Conservation (phyloP, 2,888 invertebrate genomes). For the Tryphoninae sp. region DNA sequence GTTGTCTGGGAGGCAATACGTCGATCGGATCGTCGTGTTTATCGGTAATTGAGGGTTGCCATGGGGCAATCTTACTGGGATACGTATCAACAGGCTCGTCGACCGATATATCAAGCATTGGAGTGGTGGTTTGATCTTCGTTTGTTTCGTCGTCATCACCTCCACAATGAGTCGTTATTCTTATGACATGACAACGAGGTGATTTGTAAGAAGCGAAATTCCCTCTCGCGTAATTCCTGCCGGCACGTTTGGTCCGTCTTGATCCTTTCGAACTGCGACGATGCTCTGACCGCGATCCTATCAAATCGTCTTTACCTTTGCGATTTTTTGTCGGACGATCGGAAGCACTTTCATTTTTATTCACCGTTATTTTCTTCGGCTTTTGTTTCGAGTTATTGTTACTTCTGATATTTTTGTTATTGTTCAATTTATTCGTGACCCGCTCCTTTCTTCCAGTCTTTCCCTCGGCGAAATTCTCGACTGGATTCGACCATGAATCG, state of each 20-base stretch:
- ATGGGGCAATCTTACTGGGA: not conserved
- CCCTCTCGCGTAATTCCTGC: not conserved
- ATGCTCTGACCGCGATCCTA: not conserved
- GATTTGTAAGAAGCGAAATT: not conserved
- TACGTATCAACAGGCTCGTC: not conserved
- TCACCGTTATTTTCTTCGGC: too few species aligned
- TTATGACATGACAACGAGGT: conserved; percentile 14
- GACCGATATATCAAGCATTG: not conserved
- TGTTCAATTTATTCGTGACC: not conserved
- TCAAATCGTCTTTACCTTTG: not conserved
- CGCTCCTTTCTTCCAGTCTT: not conserved
- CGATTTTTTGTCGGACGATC: not conserved
- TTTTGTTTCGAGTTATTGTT: not conserved
- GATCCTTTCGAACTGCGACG: not conserved
- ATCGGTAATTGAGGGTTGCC: not conserved
- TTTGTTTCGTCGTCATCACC: not conserved
- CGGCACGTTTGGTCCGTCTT: not conserved
- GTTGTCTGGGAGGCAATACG: not conserved
- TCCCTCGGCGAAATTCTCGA: not conserved
- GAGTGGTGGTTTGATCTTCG: not conserved
- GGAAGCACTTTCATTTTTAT: too few species aligned
- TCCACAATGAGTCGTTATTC: conserved; percentile 19
- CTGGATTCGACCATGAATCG: not conserved
- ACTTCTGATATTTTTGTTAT: not conserved
- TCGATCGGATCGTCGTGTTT: not conserved